A percentile compares a stretch with the other conserved stretches of the same genome.
These are phyloP conservation scores for Enteromius anoplus DNA, from an alignment of 2,797 vertebrate genomes.

Conservation along the genomic window DNA sequence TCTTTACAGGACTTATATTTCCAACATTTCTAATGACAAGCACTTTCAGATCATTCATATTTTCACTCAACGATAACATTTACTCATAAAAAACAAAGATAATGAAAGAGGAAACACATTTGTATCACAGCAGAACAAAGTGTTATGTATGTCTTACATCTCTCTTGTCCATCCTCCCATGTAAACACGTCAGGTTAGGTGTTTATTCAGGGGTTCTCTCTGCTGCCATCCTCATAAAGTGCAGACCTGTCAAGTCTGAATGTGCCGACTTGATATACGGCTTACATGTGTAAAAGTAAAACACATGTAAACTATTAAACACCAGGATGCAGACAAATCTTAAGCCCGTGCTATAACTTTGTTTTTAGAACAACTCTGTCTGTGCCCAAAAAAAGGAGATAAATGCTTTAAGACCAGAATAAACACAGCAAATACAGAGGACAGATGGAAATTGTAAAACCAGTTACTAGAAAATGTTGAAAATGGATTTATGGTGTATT, in stretches of 20 bases:
- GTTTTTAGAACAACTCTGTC: neutral
- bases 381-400: slow-evolving; percentile 1
- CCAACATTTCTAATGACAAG: neutral
- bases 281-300: slow-evolving; percentile 61
- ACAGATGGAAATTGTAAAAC: slow-evolving; percentile 31
- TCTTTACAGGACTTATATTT: neutral
- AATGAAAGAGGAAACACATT: slow-evolving; percentile 40
- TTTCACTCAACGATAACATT: slow-evolving; percentile 47
- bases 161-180: slow-evolving; percentile 47
- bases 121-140: slow-evolving; percentile 46
- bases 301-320: slow-evolving; percentile 50
- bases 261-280: slow-evolving; percentile 52
- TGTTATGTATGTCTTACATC: slow-evolving; percentile 62
- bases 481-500: neutral
- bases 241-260: slow-evolving; percentile 54
- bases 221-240: slow-evolving; percentile 61
- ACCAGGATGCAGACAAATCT: slow-evolving; percentile 35
- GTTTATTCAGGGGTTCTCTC: slow-evolving; percentile 65
- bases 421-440: slow-evolving; percentile 15
- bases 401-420: slow-evolving; percentile 17
- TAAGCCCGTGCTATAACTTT: neutral
- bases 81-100: slow-evolving; percentile 5
- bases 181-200: slow-evolving; percentile 58
- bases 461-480: slow-evolving; percentile 10
- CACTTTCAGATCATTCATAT: neutral